Base-by-base conservation (phyloP, 2,888 invertebrate genomes). In the Philopedon plagiatum region DNA sequence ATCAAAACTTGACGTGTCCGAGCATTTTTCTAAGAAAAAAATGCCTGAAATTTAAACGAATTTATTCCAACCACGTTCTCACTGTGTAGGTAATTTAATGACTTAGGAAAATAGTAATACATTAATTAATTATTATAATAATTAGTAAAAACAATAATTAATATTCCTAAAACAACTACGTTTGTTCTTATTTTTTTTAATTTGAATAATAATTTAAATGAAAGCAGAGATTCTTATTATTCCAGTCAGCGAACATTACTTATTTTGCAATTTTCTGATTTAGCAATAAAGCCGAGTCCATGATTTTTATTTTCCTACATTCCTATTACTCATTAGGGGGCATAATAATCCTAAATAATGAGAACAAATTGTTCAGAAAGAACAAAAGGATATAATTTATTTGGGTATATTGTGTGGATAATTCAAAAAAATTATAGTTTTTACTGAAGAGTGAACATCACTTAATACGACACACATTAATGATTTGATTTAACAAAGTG, bases 241-340 rank as follows among this genome's bases (percentile, higher is more conserved):
- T 39, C 39, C 39, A 39, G 2, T 13, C 13, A 39, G 39, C 11
- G 39, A 39, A 39, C 39, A 39, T 26, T 26, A 26, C 5, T 34
- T 44, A 41, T 41, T 29, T 18, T 18, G 56, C 37, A 34, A 56
- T 56, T 56, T 56, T 32, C 37, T 32, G 56, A 34, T 56, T 56
- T 56, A 56, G 32, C 56, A 34, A 11, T 56, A 11, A 32, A 56
- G 9, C 7, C 32, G 21, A 11, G 32, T 18, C 29, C 19, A 29
- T 9, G 19, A 13, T 56, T 56, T 34, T 19, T 19, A 46, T 46
- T 44, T 9, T 23, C 11, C 21, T 23, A 46, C 46, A 23, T 46
- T 46, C 46, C 21, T n/a, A 21, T 23, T 46, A n/a, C 19, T 46
- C 21, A 46, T 46, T 46, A 46, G 46, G 9, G 23, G n/a, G 15